phyloP scores from a whole-genome alignment of 2,888 invertebrate genomes.

The Caenorhabditis angaria region DNA sequence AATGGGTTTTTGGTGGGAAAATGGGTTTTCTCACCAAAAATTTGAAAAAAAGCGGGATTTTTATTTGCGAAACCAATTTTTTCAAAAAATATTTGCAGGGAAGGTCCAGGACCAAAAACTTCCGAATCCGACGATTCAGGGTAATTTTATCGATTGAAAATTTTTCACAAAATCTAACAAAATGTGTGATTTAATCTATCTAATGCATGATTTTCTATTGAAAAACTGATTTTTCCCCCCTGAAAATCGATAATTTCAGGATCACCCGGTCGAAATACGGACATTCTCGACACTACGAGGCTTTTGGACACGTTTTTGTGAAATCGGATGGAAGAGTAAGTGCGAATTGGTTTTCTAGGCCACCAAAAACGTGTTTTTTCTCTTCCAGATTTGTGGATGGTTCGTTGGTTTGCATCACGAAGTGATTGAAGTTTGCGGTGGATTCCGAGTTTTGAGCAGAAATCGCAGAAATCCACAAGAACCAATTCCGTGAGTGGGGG shows the following conservation, averaged over 20 bases:
- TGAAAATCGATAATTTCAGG: constrained; percentile 23
- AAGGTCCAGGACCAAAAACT: not conserved
- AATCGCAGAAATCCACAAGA: constrained; percentile 43
- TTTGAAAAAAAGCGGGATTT: not conserved
- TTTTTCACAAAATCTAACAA: not conserved
- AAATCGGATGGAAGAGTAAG: constrained; percentile 36
- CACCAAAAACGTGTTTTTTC: not conserved
- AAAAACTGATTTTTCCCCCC: not conserved
- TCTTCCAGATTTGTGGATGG: constrained; percentile 49
- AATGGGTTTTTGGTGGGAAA: not conserved
- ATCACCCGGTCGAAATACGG: constrained; percentile 52
- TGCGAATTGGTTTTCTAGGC: too few species aligned
- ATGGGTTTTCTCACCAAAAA: not conserved
- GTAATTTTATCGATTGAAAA: constrained; percentile 5
- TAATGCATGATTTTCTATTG: not conserved
- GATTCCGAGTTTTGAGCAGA: constrained; percentile 57
- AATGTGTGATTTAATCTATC: not conserved
- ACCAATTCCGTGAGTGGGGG: constrained; percentile 30
- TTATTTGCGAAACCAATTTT: not conserved
- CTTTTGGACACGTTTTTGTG: constrained; percentile 57
- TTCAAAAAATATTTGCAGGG: constrained; percentile 7
- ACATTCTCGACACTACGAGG: constrained; percentile 51
- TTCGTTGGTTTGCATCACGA: constrained; percentile 51
- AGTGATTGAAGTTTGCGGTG: constrained; percentile 56
- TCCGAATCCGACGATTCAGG: constrained; percentile 13